Evolutionary conservation across 2,113 vertebrate genomes (phyloP), one percentile per base, ranked within the genome.

Genomic region (Pantherophis guttatus): DNA sequence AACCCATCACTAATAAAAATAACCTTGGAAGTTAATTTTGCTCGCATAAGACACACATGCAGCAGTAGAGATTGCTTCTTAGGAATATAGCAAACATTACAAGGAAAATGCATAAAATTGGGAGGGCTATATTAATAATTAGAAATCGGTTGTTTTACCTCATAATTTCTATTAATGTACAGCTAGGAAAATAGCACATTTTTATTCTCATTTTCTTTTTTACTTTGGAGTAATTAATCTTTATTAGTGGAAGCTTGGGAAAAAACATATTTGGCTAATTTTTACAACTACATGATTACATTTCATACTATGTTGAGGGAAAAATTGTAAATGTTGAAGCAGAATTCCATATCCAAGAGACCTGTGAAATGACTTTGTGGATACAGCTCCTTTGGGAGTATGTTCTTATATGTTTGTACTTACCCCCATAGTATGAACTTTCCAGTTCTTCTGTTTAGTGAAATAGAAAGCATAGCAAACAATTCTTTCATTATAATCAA

Each of bases 401-500:
- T 50, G 21, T 50, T 48, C 44, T 52, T 55, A 19, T 33, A 24
- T 90, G 24, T 90, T 13, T 50, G 54, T 89, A 48, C 13, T 21
- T 90, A 59, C 55, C 3, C 10, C 5, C 0, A 44, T n/a, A 1
- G 52, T 91, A 24, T 59, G 29, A n/a, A 81, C 39, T 23, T 90
- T 90, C 70, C 9, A 13, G 2, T 5, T 90, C n/a, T 10, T 24
- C 39, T 57, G 54, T 85, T 87, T 62, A 65, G 91, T 90, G 88
- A 88, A 29, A 92, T 21, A 19, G 81, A n/a, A 91, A 91, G 92
- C 88, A 91, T 65, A 92, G 94, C 87, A 59, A 94, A 94, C 2
- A 17, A 21, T 55, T 90, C 23, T 52, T 58, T 91, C 93, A 94
- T 62, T 81, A 39, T 21, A 39, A 39, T 81, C n/a, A 39, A 81